Evolutionary conservation across 2,113 vertebrate genomes (phyloP).

Genomic region (Eptesicus fuscus): DNA sequence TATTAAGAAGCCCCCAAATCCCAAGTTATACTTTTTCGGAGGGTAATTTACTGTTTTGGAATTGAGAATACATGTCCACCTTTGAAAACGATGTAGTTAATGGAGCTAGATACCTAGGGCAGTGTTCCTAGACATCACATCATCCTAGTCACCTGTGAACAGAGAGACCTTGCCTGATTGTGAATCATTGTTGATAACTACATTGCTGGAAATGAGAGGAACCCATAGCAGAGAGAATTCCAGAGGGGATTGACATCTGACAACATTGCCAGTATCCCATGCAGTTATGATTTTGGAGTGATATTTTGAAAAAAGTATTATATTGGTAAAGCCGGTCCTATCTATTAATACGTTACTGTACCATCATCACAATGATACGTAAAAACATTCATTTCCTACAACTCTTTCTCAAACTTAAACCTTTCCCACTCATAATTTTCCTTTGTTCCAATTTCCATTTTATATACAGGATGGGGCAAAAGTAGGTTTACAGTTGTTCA

Average conservation of each 20-base stretch:
- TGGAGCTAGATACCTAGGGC: neutral
- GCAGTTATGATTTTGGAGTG: neutral
- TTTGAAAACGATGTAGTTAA: neutral
- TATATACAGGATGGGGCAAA: neutral
- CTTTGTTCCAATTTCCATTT: neutral
- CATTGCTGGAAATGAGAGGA: neutral
- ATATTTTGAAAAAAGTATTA: neutral
- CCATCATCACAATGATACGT: neutral
- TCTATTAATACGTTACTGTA: neutral
- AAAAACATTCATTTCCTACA: neutral
- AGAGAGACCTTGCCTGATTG: neutral
- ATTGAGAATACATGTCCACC: neutral
- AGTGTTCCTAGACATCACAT: neutral
- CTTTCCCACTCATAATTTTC: neutral
- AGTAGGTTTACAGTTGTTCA: neutral
- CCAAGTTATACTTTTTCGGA: neutral
- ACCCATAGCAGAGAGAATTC: neutral
- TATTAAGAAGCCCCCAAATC: neutral
- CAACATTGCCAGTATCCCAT: neutral
- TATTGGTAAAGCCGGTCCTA: neutral
- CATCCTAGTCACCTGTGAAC: neutral
- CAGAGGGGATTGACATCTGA: neutral
- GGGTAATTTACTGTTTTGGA: slow-evolving; percentile 4
- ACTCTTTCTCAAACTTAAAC: slow-evolving; percentile 12
- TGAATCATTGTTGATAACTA: neutral